Conservation (phyloP, 1,140 invertebrate species). For the Aphidius ervi region DNA sequence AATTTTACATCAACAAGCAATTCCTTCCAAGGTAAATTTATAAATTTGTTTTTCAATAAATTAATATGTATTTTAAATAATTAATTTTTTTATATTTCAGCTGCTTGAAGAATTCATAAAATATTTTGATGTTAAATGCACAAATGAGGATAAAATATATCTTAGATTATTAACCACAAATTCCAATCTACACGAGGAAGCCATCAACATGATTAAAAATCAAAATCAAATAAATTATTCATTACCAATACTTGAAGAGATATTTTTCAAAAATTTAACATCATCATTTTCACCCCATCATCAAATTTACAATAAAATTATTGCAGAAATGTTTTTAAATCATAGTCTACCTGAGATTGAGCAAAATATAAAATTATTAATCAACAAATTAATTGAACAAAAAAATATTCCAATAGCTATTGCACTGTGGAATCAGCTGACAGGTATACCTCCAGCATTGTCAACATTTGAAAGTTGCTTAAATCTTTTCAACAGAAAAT, state of each 20-base stretch:
- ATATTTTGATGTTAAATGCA: slow-evolving; percentile 27
- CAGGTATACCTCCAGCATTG: slow-evolving; percentile 40
- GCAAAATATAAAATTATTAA: slow-evolving; percentile 38
- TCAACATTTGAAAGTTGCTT: slow-evolving; percentile 45
- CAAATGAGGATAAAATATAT: slow-evolving; percentile 37
- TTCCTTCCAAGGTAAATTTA: slow-evolving; percentile 31
- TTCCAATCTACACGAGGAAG: slow-evolving; percentile 34
- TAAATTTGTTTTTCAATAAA: slow-evolving; percentile 2
- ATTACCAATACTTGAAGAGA: slow-evolving; percentile 40
- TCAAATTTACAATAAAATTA: slow-evolving; percentile 41
- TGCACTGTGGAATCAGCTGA: slow-evolving; percentile 42
- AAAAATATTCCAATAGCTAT: slow-evolving; percentile 44
- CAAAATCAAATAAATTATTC: slow-evolving; percentile 25
- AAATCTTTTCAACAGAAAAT: slow-evolving; percentile 37
- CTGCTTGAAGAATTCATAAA: slow-evolving; percentile 38
- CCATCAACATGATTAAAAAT: slow-evolving; percentile 38
- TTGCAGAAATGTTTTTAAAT: slow-evolving; percentile 45
- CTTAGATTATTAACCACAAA: slow-evolving; percentile 39
- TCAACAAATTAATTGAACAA: slow-evolving; percentile 40
- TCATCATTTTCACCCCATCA: slow-evolving; percentile 41
- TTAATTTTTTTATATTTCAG: slow-evolving; percentile 25
- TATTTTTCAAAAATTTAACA: slow-evolving; percentile 47
- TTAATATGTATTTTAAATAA: slow-evolving; percentile 13
- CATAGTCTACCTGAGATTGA: slow-evolving; percentile 36
- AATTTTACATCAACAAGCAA: slow-evolving; percentile 31